Conservation (phyloP, 2,113 vertebrate species). For the Empidonax alnorum region DNA sequence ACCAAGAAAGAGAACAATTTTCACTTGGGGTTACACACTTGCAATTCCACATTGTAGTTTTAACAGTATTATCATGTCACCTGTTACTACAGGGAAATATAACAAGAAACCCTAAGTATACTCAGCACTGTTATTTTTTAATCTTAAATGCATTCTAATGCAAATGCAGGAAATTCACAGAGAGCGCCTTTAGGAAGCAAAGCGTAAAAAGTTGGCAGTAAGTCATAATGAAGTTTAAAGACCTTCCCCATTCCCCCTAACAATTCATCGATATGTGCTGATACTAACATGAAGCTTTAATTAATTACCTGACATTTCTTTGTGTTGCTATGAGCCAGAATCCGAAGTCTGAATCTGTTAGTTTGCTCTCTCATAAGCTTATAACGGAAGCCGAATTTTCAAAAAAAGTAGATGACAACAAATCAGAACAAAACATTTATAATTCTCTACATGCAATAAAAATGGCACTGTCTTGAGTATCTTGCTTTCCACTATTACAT, state of each 20-base stretch:
- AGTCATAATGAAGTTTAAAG: conserved; percentile 73
- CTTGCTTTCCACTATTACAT: conserved; percentile 50
- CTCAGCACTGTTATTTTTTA: conserved; percentile 66
- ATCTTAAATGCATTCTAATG: conserved; percentile 78
- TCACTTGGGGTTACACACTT: conserved; percentile 75
- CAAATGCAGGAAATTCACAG: conserved; percentile 73
- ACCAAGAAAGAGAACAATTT: conserved; percentile 72
- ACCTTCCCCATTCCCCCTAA: conserved; percentile 18
- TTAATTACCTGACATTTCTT: conserved; percentile 53
- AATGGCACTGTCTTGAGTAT: conserved; percentile 50
- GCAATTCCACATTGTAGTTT: conserved; percentile 69
- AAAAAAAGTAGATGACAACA: conserved; percentile 39
- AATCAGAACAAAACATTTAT: conserved; percentile 36
- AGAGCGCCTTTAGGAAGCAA: conserved; percentile 67
- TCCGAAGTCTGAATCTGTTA: conserved; percentile 46
- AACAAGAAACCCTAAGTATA: conserved; percentile 65
- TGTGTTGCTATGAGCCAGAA: conserved; percentile 12
- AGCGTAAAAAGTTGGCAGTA: conserved; percentile 73
- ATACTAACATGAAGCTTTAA: conserved; percentile 36
- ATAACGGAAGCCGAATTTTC: neutral
- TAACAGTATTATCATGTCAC: conserved; percentile 77
- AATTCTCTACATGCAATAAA: conserved; percentile 28
- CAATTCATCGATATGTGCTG: conserved; percentile 35
- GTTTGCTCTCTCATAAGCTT: conserved; percentile 42
- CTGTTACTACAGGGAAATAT: conserved; percentile 77